These are phyloP conservation scores for Lepidurus couesii DNA, from an alignment of 1,140 invertebrate species.

Conservation along the genomic window DNA sequence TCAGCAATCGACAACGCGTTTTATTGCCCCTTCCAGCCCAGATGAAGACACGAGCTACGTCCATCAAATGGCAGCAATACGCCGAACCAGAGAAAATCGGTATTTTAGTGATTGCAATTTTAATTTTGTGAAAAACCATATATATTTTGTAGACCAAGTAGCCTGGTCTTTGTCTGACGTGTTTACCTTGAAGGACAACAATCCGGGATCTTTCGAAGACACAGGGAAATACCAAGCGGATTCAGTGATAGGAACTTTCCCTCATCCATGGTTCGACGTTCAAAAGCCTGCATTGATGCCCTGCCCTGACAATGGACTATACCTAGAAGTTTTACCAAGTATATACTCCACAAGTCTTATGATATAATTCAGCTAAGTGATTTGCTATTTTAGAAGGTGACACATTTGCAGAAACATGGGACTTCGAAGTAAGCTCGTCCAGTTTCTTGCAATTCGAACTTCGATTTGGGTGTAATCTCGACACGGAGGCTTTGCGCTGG, in stretches of 20 bases:
- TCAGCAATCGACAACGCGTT: not conserved
- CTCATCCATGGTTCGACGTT: not conserved
- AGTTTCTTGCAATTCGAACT: slow-evolving; percentile 50
- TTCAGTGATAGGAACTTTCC: not conserved
- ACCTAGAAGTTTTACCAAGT: not conserved
- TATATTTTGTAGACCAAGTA: not conserved
- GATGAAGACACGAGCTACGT: not conserved
- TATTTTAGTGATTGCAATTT: not conserved
- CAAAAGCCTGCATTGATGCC: not conserved
- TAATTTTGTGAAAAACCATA: not conserved
- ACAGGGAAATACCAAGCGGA: not conserved
- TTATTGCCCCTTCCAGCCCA: not conserved
- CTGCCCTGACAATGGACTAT: not conserved
- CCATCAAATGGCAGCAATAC: not conserved
- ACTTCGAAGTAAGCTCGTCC: slow-evolving; percentile 45
- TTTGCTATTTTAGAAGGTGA: not conserved
- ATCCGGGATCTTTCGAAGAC: not conserved
- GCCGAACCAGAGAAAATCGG: not conserved
- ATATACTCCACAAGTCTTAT: not conserved
- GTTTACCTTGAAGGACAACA: not conserved
- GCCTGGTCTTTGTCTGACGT: not conserved
- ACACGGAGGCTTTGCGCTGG: slow-evolving; percentile 37
- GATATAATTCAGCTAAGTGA: not conserved
- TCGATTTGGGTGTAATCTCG: slow-evolving; percentile 44
- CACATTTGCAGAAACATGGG: slow-evolving; percentile 48